Evolutionary conservation across 2,888 invertebrate genomes (phyloP), one percentile per base, ranked within the genome.

Genomic region (Acanthacorydalis orientalis): DNA sequence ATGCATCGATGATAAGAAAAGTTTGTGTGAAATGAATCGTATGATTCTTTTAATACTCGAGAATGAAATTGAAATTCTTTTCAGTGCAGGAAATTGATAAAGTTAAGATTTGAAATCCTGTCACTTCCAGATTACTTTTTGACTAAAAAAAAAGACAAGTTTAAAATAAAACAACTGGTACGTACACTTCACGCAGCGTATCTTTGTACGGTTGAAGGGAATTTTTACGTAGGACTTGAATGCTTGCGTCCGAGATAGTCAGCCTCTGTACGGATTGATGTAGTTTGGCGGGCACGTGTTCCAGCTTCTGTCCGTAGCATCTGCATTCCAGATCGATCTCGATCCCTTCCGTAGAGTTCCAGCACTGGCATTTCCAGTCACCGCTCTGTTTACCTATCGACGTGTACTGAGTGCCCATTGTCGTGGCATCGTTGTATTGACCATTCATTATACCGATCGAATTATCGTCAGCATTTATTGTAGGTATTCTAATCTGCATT

Each of bases 141-240:
- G 3, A 4, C 31, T 4, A n/a, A 31, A 16, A 12, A 16, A 31
- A 31, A 11, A 4, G 34, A 31, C 2, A 31, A 41, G 23, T 23
- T 23, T 23, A 23, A 23, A 31, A 23, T 16, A 32, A 23, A 41
- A 47, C 31, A 34, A 34, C 33, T 31, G 11, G 23, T 48, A 62
- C 66, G 63, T 57, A 66, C 65, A 67, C 58, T 43, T 67, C 67
- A 50, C 57, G 57, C n/a, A 67, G 49, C 4, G 58, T 59, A n/a
- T 51, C 51, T 43, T 57, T 60, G 48, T 67, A 67, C 0, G 60
- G 58, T 47, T 63, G 57, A 40, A 65, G 57, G 4, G 59, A 59
- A 51, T 56, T 56, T 37, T 53, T 58, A 6, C 52, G 56, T 10
- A 67, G 54, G 42, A 53, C 52, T 38, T 48, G 57, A 6, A 67